Evolutionary conservation across 1,140 invertebrate genomes (phyloP), one percentile per base, ranked within the genome.

Genomic region (Nomia melanderi): DNA sequence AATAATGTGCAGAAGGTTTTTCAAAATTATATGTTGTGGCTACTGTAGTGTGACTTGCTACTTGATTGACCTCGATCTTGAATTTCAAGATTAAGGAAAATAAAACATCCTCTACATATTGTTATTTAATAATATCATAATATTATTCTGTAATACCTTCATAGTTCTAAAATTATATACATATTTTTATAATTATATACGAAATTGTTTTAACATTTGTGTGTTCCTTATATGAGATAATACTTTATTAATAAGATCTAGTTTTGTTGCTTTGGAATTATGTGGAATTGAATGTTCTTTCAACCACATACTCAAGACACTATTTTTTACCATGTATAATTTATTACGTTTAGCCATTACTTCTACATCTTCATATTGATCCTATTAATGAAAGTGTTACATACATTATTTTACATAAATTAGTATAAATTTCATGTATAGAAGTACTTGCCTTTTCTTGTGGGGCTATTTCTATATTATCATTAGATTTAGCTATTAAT

Each of bases 211-310:
- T 25, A 79, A n/a, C 14, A 41, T 25, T 72, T 75, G 14, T 27
- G 11, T 76, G 27, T 69, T 77, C 29, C 11, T 80, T 14, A 67
- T 27, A 36, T 69, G 69, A 25, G 39, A 54, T 44, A 47, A 36
- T 41, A 78, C 14, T 78, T 79, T 79, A 2, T 57, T 33, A 12
- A 70, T 74, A 5, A 84, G 65, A 50, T 66, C 31, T 63, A 12
- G 11, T 64, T 78, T 72, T 27, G 8, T 70, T 20, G 2, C 33
- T n/a, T 60, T 57, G 2, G 25, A 5, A 20, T 60, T 59, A 59
- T 77, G 50, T 27, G 65, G 60, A 41, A 80, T 60, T 12, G 39
- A 77, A 44, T 41, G 74, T 14, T 33, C 20, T 11, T 70, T 56
- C 25, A 77, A 36, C 60, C 74, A 80, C n/a, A 50, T 25, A 25